These are phyloP conservation scores for Copidosoma aretas DNA, from an alignment of 2,888 invertebrate species.

Conservation along the genomic window DNA sequence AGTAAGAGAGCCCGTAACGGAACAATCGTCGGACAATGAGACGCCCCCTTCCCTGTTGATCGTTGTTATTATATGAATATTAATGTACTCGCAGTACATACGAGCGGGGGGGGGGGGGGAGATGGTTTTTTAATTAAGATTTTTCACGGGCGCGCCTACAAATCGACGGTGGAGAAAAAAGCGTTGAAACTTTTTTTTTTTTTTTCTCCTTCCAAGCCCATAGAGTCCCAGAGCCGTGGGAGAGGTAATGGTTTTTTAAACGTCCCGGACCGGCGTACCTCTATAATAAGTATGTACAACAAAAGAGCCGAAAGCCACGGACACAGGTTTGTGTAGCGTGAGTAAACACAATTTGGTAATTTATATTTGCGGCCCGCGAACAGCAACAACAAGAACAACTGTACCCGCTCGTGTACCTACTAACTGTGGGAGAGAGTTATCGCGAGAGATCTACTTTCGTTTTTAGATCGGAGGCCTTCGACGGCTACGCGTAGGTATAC, in stretches of 20 bases:
- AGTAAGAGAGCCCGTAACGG: conserved; percentile 11
- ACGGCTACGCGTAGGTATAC: neutral
- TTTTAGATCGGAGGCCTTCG: neutral
- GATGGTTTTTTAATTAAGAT: no score
- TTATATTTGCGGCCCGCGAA: neutral
- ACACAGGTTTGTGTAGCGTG: neutral
- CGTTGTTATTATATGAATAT: neutral
- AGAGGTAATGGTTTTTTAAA: no score
- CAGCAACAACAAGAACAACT: neutral
- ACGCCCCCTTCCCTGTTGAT: neutral
- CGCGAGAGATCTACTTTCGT: conserved; percentile 6
- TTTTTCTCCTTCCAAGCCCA: no score
- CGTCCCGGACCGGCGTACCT: no score
- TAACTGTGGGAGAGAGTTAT: neutral
- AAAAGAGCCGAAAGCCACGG: no score
- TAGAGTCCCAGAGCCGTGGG: no score
- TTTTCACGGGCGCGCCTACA: no score
- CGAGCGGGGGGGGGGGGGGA: no score
- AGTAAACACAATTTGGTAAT: neutral
- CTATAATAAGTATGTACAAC: no score
- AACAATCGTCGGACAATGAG: neutral
- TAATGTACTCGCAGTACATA: no score
- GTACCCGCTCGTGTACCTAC: neutral
- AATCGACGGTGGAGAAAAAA: no score
- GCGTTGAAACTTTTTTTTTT: no score